Conservation (phyloP, 2,888 invertebrate species). For the Diadegma fenestrale region DNA sequence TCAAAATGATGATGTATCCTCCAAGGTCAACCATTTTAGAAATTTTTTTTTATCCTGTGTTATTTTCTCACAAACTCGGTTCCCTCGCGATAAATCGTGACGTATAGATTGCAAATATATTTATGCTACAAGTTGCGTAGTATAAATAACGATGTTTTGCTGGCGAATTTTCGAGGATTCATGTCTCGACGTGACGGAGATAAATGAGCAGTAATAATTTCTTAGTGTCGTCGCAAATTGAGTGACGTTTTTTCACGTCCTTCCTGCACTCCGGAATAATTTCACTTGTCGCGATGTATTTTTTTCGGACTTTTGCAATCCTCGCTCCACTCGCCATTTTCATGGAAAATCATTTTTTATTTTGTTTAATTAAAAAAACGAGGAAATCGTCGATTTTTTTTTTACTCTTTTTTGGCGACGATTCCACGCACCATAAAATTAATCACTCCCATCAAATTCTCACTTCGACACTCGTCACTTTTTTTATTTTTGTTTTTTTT, state of each 20-base stretch:
- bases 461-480: background rate
- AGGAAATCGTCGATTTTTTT: background rate
- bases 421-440: background rate
- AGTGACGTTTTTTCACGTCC: background rate
- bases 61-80: background rate
- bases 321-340: slow-evolving; percentile 7
- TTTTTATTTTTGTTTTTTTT: background rate
- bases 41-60: background rate
- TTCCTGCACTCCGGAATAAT: background rate
- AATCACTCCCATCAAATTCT: background rate
- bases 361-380: background rate
- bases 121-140: background rate
- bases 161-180: slow-evolving; percentile 2
- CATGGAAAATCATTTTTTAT: background rate
- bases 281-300: background rate
- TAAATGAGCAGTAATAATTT: background rate
- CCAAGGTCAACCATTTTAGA: slow-evolving; percentile 93
- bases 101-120: background rate
- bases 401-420: background rate
- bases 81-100: background rate
- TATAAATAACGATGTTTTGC: slow-evolving; percentile 27
- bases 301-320: background rate
- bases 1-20: slow-evolving; percentile 97
- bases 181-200: slow-evolving; percentile 1
- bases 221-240: background rate